Evolutionary conservation across 1,140 invertebrate species (phyloP).

Genomic region (Caligus rogercresseyi): DNA sequence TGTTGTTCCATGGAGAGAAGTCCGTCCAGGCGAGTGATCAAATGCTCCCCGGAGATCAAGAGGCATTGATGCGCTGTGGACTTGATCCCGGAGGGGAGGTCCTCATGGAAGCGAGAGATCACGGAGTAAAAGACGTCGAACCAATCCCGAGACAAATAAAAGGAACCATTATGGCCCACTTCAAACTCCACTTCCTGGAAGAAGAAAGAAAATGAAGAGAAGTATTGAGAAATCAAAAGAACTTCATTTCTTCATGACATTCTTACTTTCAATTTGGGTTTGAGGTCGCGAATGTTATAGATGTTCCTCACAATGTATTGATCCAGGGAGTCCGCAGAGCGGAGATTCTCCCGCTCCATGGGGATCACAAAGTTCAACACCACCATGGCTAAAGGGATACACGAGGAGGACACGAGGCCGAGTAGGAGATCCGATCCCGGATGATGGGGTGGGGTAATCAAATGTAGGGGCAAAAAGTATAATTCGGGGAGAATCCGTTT

Average conservation of each 20-base stretch:
- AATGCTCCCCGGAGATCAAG: not conserved
- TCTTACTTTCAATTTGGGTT: not conserved
- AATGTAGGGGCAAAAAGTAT: too few species aligned
- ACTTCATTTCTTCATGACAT: too few species aligned
- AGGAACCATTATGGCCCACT: not conserved
- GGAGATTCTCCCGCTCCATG: conserved; percentile 6
- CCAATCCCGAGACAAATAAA: not conserved
- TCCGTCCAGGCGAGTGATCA: not conserved
- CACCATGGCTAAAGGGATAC: too few species aligned
- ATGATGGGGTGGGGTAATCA: too few species aligned
- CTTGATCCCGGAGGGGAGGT: not conserved
- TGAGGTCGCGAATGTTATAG: conserved; percentile 2
- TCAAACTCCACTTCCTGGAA: conserved; percentile 2
- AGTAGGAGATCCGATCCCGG: too few species aligned
- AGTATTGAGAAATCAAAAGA: too few species aligned
- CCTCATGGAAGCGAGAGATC: not conserved
- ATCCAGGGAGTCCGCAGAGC: not conserved
- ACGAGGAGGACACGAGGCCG: too few species aligned
- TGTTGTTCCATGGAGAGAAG: too few species aligned
- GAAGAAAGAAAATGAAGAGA: not conserved
- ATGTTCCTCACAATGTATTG: conserved; percentile 1
- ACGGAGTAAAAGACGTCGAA: conserved; percentile 11
- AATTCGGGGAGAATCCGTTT: too few species aligned
- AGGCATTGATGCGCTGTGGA: not conserved
- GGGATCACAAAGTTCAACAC: conserved; percentile 10